phyloP scores from a whole-genome alignment of 1,140 invertebrate genomes.

The Tetramorium parvispinum region DNA sequence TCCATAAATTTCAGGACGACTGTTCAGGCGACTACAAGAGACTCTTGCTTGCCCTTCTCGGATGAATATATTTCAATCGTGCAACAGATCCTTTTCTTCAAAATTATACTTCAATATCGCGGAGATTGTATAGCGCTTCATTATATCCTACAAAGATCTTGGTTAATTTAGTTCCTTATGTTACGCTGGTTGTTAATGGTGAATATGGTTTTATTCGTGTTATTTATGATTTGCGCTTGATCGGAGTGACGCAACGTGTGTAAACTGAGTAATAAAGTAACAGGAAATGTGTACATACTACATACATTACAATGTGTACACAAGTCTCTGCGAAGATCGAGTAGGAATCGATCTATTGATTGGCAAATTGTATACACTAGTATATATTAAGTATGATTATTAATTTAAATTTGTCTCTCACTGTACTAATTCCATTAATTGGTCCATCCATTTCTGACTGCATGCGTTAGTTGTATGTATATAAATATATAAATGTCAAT shows the following conservation, averaged over 20 bases:
- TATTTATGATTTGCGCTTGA: conserved; percentile 15
- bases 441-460: not conserved
- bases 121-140: conserved; percentile 37
- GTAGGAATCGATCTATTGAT: not conserved
- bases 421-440: conserved; percentile 65
- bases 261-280: conserved; percentile 29
- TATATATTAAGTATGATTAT: conserved; percentile 9
- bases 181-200: conserved; percentile 36
- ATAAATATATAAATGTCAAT: conserved; percentile 53
- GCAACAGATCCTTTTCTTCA: conserved; percentile 63
- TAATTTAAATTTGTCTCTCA: not conserved
- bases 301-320: not conserved
- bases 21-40: conserved; percentile 97
- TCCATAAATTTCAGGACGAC: conserved; percentile 91
- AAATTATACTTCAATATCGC: conserved; percentile 61
- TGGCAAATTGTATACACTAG: conserved; percentile 1
- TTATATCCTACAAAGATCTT: conserved; percentile 45
- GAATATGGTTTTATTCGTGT: conserved; percentile 38
- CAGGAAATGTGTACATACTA: not conserved
- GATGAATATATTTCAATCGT: conserved; percentile 85
- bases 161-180: conserved; percentile 34
- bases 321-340: not conserved
- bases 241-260: conserved; percentile 3
- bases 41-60: conserved; percentile 93
- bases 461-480: conserved; percentile 35